phyloP scores from a whole-genome alignment of 2,113 vertebrate genomes.

The Protobothrops flavoviridis region DNA sequence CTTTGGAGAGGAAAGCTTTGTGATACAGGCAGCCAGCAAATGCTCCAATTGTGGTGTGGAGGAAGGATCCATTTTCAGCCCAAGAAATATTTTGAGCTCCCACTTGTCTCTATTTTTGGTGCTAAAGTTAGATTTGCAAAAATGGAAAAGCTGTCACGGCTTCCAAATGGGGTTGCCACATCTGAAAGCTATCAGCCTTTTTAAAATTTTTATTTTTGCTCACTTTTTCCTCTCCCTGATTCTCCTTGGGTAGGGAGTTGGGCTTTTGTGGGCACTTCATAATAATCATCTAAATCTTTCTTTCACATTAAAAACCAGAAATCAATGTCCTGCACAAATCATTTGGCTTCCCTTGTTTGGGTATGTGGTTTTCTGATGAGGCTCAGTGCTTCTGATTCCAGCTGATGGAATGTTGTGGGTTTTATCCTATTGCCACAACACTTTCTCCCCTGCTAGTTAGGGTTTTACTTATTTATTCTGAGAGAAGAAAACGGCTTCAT shows the following conservation, averaged over 20 bases:
- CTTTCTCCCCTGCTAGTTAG: background rate
- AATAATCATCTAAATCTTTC: conserved; percentile 43
- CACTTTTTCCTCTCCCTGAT: conserved; percentile 58
- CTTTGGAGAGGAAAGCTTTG: background rate
- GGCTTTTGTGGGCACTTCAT: conserved; percentile 54
- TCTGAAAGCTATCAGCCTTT: conserved; percentile 59
- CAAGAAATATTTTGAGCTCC: conserved; percentile 29
- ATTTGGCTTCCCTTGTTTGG: conserved; percentile 20
- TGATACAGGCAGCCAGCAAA: background rate
- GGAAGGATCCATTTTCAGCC: background rate
- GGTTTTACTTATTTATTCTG: background rate
- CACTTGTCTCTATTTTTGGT: conserved; percentile 30
- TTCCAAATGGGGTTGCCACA: conserved; percentile 47
- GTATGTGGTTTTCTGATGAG: background rate
- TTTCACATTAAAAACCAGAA: conserved; percentile 31
- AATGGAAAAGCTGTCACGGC: conserved; percentile 41
- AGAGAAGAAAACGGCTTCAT: background rate
- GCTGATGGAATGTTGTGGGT: background rate
- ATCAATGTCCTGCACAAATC: conserved; percentile 6
- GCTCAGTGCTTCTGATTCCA: background rate
- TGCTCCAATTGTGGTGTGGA: conserved; percentile 11
- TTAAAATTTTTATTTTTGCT: background rate
- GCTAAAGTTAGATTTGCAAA: conserved; percentile 45
- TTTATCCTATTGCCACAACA: background rate
- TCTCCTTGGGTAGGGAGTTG: conserved; percentile 42